A percentile compares a stretch with the other conserved stretches of the same genome.
Evolutionary conservation across 2,888 invertebrate genomes (phyloP).

Genomic region (Amphimallon solstitiale): DNA sequence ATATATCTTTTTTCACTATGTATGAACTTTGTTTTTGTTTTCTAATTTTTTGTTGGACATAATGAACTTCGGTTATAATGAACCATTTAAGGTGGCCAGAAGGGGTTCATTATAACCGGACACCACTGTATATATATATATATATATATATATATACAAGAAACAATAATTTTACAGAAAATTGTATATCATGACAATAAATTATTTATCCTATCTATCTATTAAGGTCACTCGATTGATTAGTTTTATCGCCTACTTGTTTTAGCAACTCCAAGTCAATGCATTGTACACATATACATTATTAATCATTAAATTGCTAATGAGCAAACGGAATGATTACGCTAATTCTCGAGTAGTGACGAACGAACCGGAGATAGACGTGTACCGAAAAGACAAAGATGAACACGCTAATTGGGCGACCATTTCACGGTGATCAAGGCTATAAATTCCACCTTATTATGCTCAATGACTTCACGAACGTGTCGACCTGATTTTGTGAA

Average conservation of each 20-base stretch:
- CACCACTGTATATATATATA: too few species aligned
- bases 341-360: not conserved
- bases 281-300: not conserved
- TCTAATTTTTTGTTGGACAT: too few species aligned
- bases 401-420: conserved; percentile 25
- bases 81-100: too few species aligned
- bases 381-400: not conserved
- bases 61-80: too few species aligned
- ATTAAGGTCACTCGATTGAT: too few species aligned
- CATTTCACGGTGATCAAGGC: conserved; percentile 31
- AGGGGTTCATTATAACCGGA: too few species aligned
- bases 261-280: not conserved
- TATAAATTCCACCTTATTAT: conserved; percentile 30
- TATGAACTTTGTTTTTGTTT: too few species aligned
- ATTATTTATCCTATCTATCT: too few species aligned
- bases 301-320: not conserved
- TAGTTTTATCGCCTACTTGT: not conserved
- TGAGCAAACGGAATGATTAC: not conserved
- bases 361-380: not conserved
- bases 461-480: conserved; percentile 18
- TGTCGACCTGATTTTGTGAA: conserved; percentile 2
- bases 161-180: too few species aligned
- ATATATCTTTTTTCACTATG: too few species aligned
- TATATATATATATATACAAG: too few species aligned
- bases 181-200: too few species aligned